Percentiles rank a stretch among this genome's conserved stretches.
Evolutionary conservation across 2,797 vertebrate species (phyloP).

Genomic region (Cetoscarus ocellatus): DNA sequence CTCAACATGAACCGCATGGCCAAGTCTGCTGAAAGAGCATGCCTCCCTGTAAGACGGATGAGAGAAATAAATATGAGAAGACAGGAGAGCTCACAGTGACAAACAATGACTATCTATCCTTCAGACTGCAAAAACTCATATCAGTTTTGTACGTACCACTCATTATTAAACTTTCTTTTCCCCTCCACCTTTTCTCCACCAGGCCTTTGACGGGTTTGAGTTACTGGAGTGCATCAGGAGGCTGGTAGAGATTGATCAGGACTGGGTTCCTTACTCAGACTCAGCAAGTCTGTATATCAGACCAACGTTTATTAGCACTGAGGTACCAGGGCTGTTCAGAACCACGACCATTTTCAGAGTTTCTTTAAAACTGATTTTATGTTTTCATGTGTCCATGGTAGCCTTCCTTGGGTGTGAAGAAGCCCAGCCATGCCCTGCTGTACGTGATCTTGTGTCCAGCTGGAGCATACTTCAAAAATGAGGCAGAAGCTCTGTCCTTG

Average conservation of each 20-base stretch:
- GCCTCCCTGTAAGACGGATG: constrained; percentile 86
- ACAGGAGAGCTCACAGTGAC: too few species aligned
- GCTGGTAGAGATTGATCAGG: constrained; percentile 89
- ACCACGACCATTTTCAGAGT: neutral
- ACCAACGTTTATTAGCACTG: constrained; percentile 90
- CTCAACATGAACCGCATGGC: constrained; percentile 93
- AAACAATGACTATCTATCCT: neutral
- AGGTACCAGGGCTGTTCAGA: constrained; percentile 77
- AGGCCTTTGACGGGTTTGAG: constrained; percentile 90
- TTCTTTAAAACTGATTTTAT: neutral
- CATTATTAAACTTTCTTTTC: too few species aligned
- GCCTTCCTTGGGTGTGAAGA: constrained; percentile 91
- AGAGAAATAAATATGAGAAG: neutral
- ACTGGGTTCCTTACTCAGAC: constrained; percentile 89
- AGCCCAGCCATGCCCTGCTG: constrained; percentile 85
- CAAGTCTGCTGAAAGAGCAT: constrained; percentile 84
- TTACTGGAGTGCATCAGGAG: constrained; percentile 90
- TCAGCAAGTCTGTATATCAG: constrained; percentile 90
- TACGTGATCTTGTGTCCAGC: constrained; percentile 92
- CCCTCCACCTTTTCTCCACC: constrained; percentile 6
- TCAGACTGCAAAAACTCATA: neutral
- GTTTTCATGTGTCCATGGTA: constrained; percentile 51
- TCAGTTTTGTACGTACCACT: too few species aligned
- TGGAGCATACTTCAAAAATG: constrained; percentile 88
- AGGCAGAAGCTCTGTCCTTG: constrained; percentile 84